Evolutionary conservation across 1,140 invertebrate genomes (phyloP), one percentile per base, ranked within the genome.

Genomic region (Philaenus spumarius): DNA sequence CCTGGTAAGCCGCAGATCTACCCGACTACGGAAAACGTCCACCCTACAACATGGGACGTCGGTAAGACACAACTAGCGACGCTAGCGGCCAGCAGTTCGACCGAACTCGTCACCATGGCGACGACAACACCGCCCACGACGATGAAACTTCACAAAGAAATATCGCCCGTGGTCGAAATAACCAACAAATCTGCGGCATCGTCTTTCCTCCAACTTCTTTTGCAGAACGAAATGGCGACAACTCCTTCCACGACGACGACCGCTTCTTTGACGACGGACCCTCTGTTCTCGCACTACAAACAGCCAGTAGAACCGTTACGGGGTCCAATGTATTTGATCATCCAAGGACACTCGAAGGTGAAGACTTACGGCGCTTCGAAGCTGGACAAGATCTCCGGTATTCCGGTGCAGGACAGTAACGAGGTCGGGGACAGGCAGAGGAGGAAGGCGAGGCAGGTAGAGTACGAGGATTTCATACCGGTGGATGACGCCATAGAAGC

Each of bases 341-440:
- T 89, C 62, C 85, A 89, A 71, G 87, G 87, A 1, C 87, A 89
- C 67, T 89, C 86, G 0, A 89, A 88, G 72, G 87, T 89, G 0
- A 89, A 89, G 72, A 89, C 84, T 1, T 89, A 89, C 67, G 82
- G 85, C 17, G 81, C 85, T 0, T 80, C 73, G n/a, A 79, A 83
- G 47, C 70, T 61, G 23, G 63, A 63, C 35, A 54, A 35, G 34
- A 37, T 59, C 9, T 59, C 54, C 24, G 53, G 57, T 5, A 51
- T 58, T 5, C 26, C 51, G 0, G 20, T 57, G 2, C 56, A 63
- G 15, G 63, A 66, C 2, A 55, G 48, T 47, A 65, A 67, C 24
- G 64, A 67, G 39, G 59, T 64, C 30, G 45, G 24, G 34, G 52
- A 47, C 12, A 55, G 24, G 11, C 43, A n/a, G 26, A 43, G 34